A percentile compares a stretch with the other conserved stretches of the same genome.
Conservation (phyloP, 2,797 vertebrate genomes). For the Brachyrhaphis roseni region DNA sequence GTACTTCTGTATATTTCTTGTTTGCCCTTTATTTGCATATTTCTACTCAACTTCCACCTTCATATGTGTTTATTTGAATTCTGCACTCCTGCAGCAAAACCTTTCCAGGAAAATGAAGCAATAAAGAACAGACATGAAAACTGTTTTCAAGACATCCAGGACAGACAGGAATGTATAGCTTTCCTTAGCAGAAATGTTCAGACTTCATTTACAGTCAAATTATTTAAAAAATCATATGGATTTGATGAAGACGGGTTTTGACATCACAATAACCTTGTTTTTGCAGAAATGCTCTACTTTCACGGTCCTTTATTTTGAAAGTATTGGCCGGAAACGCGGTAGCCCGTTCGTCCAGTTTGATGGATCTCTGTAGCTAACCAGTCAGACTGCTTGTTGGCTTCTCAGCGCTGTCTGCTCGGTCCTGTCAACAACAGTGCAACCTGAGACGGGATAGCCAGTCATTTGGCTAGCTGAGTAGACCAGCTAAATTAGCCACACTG, state of each 20-base stretch:
- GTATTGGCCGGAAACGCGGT: not conserved
- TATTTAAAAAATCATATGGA: not conserved
- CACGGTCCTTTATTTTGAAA: constrained; percentile 50
- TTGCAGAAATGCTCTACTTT: not conserved
- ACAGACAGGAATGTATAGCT: not conserved
- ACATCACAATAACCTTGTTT: not conserved
- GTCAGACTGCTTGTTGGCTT: constrained; percentile 27
- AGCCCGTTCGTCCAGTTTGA: rapidly evolving
- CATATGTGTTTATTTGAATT: not conserved
- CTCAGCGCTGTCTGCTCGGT: constrained; percentile 45
- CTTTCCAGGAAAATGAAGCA: not conserved
- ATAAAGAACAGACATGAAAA: not conserved
- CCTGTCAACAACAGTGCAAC: constrained; percentile 77
- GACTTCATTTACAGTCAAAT: not conserved
- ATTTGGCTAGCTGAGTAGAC: constrained; percentile 59
- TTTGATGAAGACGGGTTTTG: not conserved
- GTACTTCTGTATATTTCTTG: not conserved
- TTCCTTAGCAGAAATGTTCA: not conserved
- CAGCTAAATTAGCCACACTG: constrained; percentile 60
- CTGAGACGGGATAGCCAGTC: constrained; percentile 71
- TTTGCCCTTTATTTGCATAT: not conserved
- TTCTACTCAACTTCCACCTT: not conserved
- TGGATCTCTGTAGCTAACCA: not conserved
- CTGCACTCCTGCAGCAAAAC: not conserved
- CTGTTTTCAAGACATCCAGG: not conserved